Percentiles rank a stretch among this genome's conserved stretches.
Conservation (phyloP, 2,888 invertebrate species). For the Octodonta nipae region DNA sequence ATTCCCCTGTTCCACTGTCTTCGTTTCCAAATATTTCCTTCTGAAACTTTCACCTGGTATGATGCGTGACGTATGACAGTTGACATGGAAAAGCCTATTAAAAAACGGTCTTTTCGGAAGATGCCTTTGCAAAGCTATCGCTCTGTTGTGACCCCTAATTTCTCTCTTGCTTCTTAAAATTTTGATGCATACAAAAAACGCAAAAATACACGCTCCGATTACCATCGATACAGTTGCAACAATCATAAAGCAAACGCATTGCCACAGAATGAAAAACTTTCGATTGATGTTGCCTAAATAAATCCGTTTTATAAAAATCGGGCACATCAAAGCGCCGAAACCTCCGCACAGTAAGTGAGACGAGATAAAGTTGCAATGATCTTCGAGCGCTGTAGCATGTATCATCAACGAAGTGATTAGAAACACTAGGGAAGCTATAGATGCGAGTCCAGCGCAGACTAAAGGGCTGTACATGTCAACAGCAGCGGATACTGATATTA, state of each 20-base stretch:
- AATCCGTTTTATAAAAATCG: conserved; percentile 6
- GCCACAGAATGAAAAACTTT: conserved; percentile 15
- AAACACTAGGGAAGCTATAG: conserved; percentile 18
- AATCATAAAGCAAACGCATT: conserved; percentile 14
- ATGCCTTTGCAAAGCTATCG: conserved; percentile 12
- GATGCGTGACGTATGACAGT: conserved; percentile 14
- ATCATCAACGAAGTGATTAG: conserved; percentile 23
- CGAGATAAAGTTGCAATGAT: conserved; percentile 29
- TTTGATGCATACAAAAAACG: conserved; percentile 8
- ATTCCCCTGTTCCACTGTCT: too few species aligned
- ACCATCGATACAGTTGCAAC: conserved; percentile 10
- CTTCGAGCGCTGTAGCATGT: conserved; percentile 28
- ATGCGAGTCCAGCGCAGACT: conserved; percentile 18
- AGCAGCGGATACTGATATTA: conserved; percentile 27
- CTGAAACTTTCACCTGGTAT: conserved; percentile 10
- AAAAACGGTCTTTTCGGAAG: conserved; percentile 13
- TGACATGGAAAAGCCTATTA: conserved; percentile 15
- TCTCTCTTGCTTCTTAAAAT: conserved; percentile 15
- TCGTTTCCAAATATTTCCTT: too few species aligned
- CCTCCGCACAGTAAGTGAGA: conserved; percentile 27
- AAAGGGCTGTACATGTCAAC: conserved; percentile 25
- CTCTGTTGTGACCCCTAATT: conserved; percentile 15
- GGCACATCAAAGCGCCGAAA: conserved; percentile 24
- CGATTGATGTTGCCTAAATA: background rate
- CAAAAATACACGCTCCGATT: conserved; percentile 12